Evolutionary conservation across 1,140 invertebrate genomes (phyloP).

Genomic region (Xylocopa sonorina): DNA sequence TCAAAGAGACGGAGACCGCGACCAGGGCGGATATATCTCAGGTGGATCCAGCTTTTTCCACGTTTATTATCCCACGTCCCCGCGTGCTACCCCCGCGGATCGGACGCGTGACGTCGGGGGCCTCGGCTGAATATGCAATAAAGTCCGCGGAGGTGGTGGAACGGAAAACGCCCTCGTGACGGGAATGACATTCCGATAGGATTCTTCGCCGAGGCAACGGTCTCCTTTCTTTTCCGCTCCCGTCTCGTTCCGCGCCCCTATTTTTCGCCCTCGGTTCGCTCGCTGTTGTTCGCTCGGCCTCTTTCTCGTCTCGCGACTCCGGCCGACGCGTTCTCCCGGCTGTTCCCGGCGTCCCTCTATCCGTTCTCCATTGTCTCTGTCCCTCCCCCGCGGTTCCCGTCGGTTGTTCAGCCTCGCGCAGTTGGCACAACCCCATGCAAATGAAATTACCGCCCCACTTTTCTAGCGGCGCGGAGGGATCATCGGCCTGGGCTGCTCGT

Average conservation of each 20-base stretch:
- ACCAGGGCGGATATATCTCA: background rate
- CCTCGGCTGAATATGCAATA: slow-evolving; percentile 64
- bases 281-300: slow-evolving; percentile 2
- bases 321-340: slow-evolving; percentile 3
- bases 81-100: too few species aligned
- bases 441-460: slow-evolving; percentile 65
- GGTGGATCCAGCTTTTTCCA: background rate
- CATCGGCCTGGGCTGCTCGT: slow-evolving; percentile 42
- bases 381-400: slow-evolving; percentile 5
- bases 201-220: slow-evolving; percentile 48
- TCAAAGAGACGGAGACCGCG: background rate
- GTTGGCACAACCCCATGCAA: slow-evolving; percentile 48
- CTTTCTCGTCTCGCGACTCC: background rate
- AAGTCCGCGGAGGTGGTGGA: slow-evolving; percentile 43
- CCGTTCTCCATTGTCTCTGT: background rate
- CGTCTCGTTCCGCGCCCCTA: background rate
- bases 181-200: slow-evolving; percentile 61
- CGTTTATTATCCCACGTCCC: slow-evolving; percentile 1
- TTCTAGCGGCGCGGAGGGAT: slow-evolving; percentile 34
- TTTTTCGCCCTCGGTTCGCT: slow-evolving; percentile 14
- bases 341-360: background rate
- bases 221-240: slow-evolving; percentile 27
- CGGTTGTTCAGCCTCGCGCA: slow-evolving; percentile 15
- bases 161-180: slow-evolving; percentile 57
- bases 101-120: background rate